phyloP scores from a whole-genome alignment of 2,888 invertebrate species.

The Acrobeloides nanus region DNA sequence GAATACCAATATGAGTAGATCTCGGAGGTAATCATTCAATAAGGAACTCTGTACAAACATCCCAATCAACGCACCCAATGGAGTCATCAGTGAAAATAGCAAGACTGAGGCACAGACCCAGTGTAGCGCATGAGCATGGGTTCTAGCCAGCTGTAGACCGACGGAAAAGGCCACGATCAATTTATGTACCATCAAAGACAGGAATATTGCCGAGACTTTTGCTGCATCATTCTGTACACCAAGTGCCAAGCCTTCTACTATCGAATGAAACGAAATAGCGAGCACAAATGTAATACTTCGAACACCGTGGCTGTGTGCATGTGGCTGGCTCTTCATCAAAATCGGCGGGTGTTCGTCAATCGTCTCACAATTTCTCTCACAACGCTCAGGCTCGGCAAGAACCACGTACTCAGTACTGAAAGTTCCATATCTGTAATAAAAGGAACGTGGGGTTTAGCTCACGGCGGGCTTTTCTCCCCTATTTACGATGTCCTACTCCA shows the following conservation, averaged over 20 bases:
- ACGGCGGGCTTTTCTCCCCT: no score
- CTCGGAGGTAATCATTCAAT: constrained; percentile 25
- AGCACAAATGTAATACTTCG: constrained; percentile 59
- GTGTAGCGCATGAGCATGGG: constrained; percentile 49
- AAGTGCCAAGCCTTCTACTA: constrained; percentile 59
- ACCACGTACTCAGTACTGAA: no score
- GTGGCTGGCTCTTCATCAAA: constrained; percentile 49
- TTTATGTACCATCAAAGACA: constrained; percentile 51
- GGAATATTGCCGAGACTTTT: constrained; percentile 38
- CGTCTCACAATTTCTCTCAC: constrained; percentile 48
- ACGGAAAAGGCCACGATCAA: constrained; percentile 61
- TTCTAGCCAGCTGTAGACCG: constrained; percentile 56
- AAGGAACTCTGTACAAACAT: constrained; percentile 31
- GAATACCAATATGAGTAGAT: constrained; percentile 52
- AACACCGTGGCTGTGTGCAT: constrained; percentile 52
- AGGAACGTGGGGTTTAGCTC: no score
- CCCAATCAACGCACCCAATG: constrained; percentile 60
- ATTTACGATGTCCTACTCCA: no score
- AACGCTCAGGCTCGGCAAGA: constrained; percentile 52
- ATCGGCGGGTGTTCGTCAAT: constrained; percentile 52
- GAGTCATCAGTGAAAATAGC: constrained; percentile 64
- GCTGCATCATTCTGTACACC: constrained; percentile 35
- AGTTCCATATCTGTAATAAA: no score
- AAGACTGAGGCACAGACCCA: constrained; percentile 54
- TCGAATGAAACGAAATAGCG: constrained; percentile 61